These are phyloP conservation scores for Sinonovacula constricta DNA, from an alignment of 1,140 invertebrate genomes.

Conservation along the genomic window DNA sequence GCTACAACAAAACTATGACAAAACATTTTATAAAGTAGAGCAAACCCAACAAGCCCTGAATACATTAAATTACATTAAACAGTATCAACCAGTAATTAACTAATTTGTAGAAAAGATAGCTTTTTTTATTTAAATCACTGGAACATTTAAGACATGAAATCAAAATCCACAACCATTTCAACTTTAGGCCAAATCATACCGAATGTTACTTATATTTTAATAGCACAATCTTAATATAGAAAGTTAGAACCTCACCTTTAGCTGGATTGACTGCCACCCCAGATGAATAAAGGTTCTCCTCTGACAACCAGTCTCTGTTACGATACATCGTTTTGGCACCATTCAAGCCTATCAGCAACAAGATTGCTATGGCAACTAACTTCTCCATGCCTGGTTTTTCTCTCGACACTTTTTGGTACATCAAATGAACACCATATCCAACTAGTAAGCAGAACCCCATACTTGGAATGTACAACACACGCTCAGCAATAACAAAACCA, in stretches of 20 bases:
- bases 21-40: too few relatives aligned
- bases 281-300: slow-evolving; percentile 94
- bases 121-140: too few relatives aligned
- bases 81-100: too few relatives aligned
- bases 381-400: slow-evolving; percentile 26
- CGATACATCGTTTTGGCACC: slow-evolving; percentile 88
- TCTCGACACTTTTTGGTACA: slow-evolving; percentile 52
- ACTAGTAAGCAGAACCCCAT: slow-evolving; percentile 98
- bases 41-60: too few relatives aligned
- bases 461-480: slow-evolving; percentile 97
- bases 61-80: too few relatives aligned
- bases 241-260: slow-evolving; percentile 88
- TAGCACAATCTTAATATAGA: too few relatives aligned
- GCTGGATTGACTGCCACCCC: slow-evolving; percentile 96
- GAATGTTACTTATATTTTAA: too few relatives aligned
- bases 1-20: too few relatives aligned
- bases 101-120: too few relatives aligned
- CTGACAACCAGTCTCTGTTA: slow-evolving; percentile 94
- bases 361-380: slow-evolving; percentile 72
- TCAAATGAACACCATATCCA: slow-evolving; percentile 78
- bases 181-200: too few relatives aligned
- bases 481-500: slow-evolving; percentile 97
- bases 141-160: too few relatives aligned
- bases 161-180: too few relatives aligned
- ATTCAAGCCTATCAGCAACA: slow-evolving; percentile 83